Conservation (phyloP, 35 echinoderm and acorn worm genomes). For the Heliocidaris erythrogramma region DNA sequence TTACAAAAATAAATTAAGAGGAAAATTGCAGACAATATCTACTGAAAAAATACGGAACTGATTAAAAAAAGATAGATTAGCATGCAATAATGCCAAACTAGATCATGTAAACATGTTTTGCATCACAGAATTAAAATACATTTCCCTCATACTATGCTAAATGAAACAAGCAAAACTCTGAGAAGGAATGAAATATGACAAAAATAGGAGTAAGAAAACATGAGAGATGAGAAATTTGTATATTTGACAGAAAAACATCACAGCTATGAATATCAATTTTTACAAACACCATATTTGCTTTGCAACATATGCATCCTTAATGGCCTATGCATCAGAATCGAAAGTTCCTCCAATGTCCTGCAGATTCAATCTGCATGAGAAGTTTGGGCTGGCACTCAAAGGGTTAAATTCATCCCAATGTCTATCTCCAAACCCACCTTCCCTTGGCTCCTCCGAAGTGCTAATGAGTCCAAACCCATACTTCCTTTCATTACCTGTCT, state of each 20-base stretch:
- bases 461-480: neutral
- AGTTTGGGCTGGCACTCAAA: neutral
- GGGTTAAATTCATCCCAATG: neutral
- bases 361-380: no score
- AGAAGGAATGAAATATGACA: neutral
- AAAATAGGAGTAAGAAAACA: neutral
- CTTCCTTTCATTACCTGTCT: neutral
- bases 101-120: neutral
- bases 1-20: neutral
- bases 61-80: neutral
- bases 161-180: neutral
- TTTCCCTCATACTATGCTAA: neutral
- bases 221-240: no score
- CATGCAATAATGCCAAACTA: neutral
- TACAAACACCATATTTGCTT: neutral
- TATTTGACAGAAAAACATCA: no score
- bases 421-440: neutral
- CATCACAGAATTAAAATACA: neutral
- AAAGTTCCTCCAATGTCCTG: neutral
- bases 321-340: neutral
- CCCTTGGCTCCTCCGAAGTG: neutral
- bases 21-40: neutral
- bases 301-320: neutral
- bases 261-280: no score
- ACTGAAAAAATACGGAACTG: neutral